Conservation (phyloP, 2,888 invertebrate genomes). For the Archips xylosteana region DNA sequence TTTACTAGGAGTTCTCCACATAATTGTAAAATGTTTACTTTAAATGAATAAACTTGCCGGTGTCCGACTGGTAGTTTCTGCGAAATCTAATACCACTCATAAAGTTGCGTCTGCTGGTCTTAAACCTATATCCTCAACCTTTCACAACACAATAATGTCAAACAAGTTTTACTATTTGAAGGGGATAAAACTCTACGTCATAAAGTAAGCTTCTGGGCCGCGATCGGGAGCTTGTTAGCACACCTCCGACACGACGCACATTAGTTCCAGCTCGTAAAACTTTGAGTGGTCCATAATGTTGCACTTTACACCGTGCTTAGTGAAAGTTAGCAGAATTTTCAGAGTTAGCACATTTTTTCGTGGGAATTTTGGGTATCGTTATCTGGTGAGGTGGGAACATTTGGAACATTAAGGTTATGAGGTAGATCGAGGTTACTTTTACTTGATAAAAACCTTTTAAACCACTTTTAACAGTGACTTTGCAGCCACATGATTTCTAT, state of each 20-base stretch:
- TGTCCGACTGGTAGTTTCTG: not conserved
- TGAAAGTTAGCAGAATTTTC: conserved; percentile 28
- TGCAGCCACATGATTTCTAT: not conserved
- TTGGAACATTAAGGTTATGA: not conserved
- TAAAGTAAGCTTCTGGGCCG: conserved; percentile 21
- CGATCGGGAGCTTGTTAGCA: conserved; percentile 37
- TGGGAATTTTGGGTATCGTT: conserved; percentile 11
- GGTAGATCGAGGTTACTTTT: not conserved
- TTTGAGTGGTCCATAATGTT: conserved; percentile 35
- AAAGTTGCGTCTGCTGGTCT: not conserved
- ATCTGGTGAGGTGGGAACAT: not conserved
- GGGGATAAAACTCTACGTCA: conserved; percentile 32
- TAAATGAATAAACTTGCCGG: too few species aligned
- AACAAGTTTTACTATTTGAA: conserved; percentile 26
- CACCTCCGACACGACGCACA: conserved; percentile 22
- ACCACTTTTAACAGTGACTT: too few species aligned
- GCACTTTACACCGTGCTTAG: conserved; percentile 23
- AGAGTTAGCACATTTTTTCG: conserved; percentile 24
- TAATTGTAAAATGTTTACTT: too few species aligned
- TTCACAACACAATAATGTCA: not conserved
- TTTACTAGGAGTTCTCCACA: too few species aligned
- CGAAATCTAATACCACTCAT: not conserved
- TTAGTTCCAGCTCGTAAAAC: conserved; percentile 35
- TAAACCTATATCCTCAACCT: not conserved
- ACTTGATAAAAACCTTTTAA: too few species aligned